A percentile compares a stretch with the other conserved stretches of the same genome.
These are phyloP conservation scores for Platichthys flesus DNA, from an alignment of 2,113 vertebrate genomes.

Conservation along the genomic window DNA sequence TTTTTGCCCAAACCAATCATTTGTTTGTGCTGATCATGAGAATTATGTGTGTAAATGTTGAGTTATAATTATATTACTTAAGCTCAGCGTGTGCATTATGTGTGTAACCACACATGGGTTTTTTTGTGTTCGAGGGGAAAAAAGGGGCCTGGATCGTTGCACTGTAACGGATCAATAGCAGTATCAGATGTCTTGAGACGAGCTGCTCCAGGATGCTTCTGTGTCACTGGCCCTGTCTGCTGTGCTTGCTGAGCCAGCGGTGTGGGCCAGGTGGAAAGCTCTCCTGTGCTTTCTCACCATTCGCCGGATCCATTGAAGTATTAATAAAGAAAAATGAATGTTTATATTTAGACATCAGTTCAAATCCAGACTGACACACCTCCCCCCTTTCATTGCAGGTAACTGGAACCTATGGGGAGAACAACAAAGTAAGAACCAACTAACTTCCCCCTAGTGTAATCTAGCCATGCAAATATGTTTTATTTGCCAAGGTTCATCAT, in stretches of 20 bases:
- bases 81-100: slow-evolving; percentile 39
- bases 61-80: slow-evolving; percentile 57
- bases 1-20: slow-evolving; percentile 29
- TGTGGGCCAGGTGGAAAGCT: slow-evolving; percentile 41
- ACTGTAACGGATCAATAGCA: slow-evolving; percentile 61
- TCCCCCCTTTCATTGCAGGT: slow-evolving; percentile 81
- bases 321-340: slow-evolving; percentile 23
- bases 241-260: slow-evolving; percentile 67
- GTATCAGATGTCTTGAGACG: slow-evolving; percentile 59
- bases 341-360: slow-evolving; percentile 22
- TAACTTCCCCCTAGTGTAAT: background rate
- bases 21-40: slow-evolving; percentile 39
- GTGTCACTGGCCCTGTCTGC: slow-evolving; percentile 35
- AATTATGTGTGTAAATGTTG: slow-evolving; percentile 28
- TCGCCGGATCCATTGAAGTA: slow-evolving; percentile 28
- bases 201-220: slow-evolving; percentile 40
- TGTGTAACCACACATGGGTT: slow-evolving; percentile 47
- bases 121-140: slow-evolving; percentile 29
- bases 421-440: slow-evolving; percentile 89
- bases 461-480: no score
- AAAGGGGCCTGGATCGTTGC: slow-evolving; percentile 31
- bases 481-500: no score
- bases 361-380: slow-evolving; percentile 29
- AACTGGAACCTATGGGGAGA: slow-evolving; percentile 99
- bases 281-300: slow-evolving; percentile 28